Percentiles rank a stretch among this genome's conserved stretches.
phyloP scores from a whole-genome alignment of 2,113 vertebrate species.

The Atrichornis clamosus region DNA sequence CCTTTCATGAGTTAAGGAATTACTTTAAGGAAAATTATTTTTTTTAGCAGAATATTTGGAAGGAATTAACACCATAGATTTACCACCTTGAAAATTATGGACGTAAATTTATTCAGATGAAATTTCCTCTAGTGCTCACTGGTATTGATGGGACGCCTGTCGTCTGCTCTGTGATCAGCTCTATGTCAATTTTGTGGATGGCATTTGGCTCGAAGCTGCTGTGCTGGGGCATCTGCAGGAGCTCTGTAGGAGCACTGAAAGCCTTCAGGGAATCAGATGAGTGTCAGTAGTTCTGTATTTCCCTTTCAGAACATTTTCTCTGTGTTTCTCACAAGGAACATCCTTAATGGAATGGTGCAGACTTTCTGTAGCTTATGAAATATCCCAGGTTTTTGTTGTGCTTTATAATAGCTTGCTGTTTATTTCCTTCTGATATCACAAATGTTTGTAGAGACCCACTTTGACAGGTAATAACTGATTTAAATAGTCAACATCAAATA shows the following conservation, averaged over 20 bases:
- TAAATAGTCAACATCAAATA: slow-evolving; percentile 35
- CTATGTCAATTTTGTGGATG: background rate
- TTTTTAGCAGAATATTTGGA: background rate
- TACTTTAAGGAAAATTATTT: background rate
- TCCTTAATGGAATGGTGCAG: background rate
- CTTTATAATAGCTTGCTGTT: slow-evolving; percentile 3
- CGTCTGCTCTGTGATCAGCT: background rate
- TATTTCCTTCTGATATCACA: slow-evolving; percentile 8
- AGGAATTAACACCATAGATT: background rate
- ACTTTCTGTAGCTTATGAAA: background rate
- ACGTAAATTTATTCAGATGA: background rate
- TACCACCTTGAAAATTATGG: background rate
- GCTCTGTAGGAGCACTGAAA: background rate
- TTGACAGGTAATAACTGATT: slow-evolving; percentile 28
- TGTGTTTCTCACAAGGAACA: background rate
- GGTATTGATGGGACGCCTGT: background rate
- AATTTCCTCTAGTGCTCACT: background rate
- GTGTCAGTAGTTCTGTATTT: background rate
- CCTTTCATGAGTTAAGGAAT: background rate
- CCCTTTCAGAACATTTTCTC: background rate
- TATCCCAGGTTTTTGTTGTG: background rate
- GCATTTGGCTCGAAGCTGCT: background rate
- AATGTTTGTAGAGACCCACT: background rate
- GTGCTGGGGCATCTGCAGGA: background rate
- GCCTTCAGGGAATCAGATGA: background rate